Evolutionary conservation across 2,888 invertebrate genomes (phyloP), one percentile per base, ranked within the genome.

Genomic region (Balanococcus diminutus): DNA sequence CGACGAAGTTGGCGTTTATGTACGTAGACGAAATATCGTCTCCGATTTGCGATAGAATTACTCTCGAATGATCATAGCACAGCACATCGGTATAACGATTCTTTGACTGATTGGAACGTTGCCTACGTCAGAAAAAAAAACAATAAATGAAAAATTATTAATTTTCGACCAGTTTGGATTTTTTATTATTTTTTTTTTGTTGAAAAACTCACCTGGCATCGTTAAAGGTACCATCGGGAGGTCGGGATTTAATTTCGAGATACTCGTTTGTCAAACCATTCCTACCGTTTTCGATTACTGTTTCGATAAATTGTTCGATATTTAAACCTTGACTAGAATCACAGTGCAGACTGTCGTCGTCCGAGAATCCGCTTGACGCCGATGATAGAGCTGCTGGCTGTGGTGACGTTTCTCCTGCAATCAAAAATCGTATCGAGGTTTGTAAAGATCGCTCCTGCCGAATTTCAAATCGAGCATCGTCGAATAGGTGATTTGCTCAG

Each of bases 1-100:
- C 98, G 85, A 98, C 98, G 91, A 95, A 98, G 92, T 98, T 98
- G 86, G 98, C 98, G 91, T 99, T 98, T 90, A 98, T 98, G 90
- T 98, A 98, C 91, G 98, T 98, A 82, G 94, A 94, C 89, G 93
- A 92, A 88, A 94, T 92, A 89, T 95, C 95, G 88, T 93, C 93
- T 89, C 95, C 94, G 46, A 93, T 91, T 90, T 93, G 93, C 42
- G 96, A 94, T 87, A 98, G 92, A 88, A 95, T 93, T 87, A 99
- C 98, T 89, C 98, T 93, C 90, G 96, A 96, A 91, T 98, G 97
- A 91, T 99, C 98, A 91, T 95, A 97, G 91, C 98, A 98, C 88
- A 98, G 92, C 84, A 98, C 98, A 91, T 99, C 98, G 88, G 97
- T 97, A 91, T 98, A 99, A 32, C 96, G 93, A 90, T 96, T 96